phyloP scores from a whole-genome alignment of 1,140 invertebrate species.

The Planococcus citri region DNA sequence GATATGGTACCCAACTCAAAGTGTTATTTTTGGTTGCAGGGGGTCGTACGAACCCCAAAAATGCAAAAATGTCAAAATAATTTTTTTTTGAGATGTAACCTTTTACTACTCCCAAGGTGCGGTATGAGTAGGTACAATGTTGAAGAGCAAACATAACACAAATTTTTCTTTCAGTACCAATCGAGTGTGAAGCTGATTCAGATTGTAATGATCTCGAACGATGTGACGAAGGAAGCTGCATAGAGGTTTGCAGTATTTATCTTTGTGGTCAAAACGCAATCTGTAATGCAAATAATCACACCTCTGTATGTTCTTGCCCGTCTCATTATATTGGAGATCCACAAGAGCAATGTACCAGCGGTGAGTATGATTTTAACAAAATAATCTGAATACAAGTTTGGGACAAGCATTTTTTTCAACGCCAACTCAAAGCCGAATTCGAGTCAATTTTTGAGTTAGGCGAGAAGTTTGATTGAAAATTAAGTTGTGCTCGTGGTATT shows the following conservation, averaged over 20 bases:
- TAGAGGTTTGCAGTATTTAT: slow-evolving; percentile 61
- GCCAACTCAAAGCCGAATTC: too few species aligned
- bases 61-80: too few species aligned
- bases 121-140: too few species aligned
- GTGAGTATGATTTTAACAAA: slow-evolving; percentile 8
- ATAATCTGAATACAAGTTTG: not conserved
- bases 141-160: too few species aligned
- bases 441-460: too few species aligned
- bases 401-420: too few species aligned
- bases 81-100: too few species aligned
- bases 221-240: slow-evolving; percentile 59
- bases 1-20: too few species aligned
- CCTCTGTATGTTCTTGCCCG: slow-evolving; percentile 62
- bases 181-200: slow-evolving; percentile 47
- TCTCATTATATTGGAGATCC: slow-evolving; percentile 68
- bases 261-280: slow-evolving; percentile 72
- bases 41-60: too few species aligned
- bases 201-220: slow-evolving; percentile 59
- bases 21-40: too few species aligned
- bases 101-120: too few species aligned
- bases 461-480: too few species aligned
- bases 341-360: slow-evolving; percentile 55
- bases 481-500: slow-evolving; percentile 32
- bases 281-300: slow-evolving; percentile 60
- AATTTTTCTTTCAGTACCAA: slow-evolving; percentile 20